phyloP scores from a whole-genome alignment of 2,888 invertebrate species.

The Caenorhabditis angaria region DNA sequence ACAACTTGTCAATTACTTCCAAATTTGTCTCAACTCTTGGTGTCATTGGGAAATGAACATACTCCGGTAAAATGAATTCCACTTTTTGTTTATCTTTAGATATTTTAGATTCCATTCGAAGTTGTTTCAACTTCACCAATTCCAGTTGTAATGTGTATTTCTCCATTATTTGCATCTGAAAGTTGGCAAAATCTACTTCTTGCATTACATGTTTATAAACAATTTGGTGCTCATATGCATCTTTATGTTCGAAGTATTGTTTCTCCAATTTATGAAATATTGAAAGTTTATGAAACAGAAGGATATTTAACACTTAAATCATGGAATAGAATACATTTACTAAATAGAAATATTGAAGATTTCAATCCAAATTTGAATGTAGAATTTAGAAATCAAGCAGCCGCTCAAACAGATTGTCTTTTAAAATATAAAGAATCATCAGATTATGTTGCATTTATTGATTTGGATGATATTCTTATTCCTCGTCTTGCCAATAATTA shows the following conservation, averaged over 20 bases:
- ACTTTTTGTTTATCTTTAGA: neutral
- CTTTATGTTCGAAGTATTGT: constrained; percentile 53
- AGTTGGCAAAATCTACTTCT: constrained; percentile 49
- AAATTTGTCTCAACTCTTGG: constrained; percentile 18
- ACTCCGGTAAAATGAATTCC: constrained; percentile 13
- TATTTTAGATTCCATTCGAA: constrained; percentile 50
- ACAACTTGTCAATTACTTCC: constrained; percentile 21
- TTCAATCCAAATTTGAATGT: constrained; percentile 56
- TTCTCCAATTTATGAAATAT: constrained; percentile 42
- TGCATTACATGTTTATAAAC: constrained; percentile 46
- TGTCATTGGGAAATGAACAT: constrained; percentile 30
- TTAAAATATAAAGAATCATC: constrained; percentile 46
- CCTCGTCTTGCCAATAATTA: constrained; percentile 31
- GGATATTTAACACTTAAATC: constrained; percentile 44
- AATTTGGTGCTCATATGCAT: constrained; percentile 48
- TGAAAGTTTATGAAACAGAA: constrained; percentile 42
- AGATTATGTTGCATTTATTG: constrained; percentile 38
- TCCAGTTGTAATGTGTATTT: constrained; percentile 52
- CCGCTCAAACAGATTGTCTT: constrained; percentile 54
- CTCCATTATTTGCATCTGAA: constrained; percentile 51
- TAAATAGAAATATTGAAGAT: constrained; percentile 33
- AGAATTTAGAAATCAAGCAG: constrained; percentile 54
- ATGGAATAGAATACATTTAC: constrained; percentile 42
- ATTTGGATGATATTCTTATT: constrained; percentile 39
- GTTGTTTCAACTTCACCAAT: constrained; percentile 7